Percentiles rank a stretch among this genome's conserved stretches.
Conservation (phyloP, 2,113 vertebrate genomes). For the Passer domesticus region DNA sequence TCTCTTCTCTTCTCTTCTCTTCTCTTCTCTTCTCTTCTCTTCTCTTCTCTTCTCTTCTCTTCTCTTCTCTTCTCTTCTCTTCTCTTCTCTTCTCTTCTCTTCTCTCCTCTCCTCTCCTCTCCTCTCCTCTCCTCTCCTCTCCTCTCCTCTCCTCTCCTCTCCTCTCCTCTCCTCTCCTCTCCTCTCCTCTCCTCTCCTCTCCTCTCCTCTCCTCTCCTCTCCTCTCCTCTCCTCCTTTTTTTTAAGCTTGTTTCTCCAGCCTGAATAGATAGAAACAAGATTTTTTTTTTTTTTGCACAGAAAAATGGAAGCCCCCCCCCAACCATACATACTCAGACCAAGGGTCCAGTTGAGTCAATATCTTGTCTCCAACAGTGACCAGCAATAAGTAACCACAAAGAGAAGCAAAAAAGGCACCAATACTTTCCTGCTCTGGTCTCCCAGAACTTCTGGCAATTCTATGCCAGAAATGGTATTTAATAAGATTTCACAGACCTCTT, state of each 20-base stretch:
- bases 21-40: no score
- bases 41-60: no score
- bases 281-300: background rate
- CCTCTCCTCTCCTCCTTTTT: background rate
- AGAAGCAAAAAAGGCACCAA: background rate
- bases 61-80: no score
- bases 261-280: background rate
- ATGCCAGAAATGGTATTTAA: background rate
- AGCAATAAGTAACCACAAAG: background rate
- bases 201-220: no score
- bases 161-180: no score
- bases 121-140: no score
- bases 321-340: background rate
- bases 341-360: background rate
- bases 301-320: background rate
- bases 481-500: background rate
- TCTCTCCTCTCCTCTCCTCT: no score
- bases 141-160: no score
- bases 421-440: background rate
- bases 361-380: background rate
- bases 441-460: background rate
- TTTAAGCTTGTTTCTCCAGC: background rate
- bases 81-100: no score
- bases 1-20: no score
- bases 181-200: rapidly evolving